Evolutionary conservation across 2,797 vertebrate genomes (phyloP), one percentile per base, ranked within the genome.

Genomic region (Lacerta bilineata): DNA sequence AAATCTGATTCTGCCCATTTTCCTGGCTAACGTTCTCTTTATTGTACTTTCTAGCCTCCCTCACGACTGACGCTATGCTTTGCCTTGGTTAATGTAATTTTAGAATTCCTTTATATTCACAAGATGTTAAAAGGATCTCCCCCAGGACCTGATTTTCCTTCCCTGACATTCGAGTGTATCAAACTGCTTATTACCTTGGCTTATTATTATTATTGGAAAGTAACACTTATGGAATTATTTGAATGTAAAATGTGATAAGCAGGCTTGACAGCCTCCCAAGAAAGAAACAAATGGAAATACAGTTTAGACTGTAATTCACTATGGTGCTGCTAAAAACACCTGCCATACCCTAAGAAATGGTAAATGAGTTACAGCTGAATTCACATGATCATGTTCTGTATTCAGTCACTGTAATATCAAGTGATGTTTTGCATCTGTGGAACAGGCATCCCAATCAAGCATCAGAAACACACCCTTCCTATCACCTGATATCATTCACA

Each of bases 51-150:
- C 86, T 75, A 50, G 88, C 0, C 0, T 74, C 39, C 80, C 77
- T 72, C 77, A 29, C 55, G 61, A 80, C 17, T 80, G 59, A 74
- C 25, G 84, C 79, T 78, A 23, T 83, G 75, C 78, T 83, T 83
- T 74, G 90, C 83, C 92, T 92, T 83, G 83, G 64, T 89, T 93
- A 87, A 94, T 85, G 91, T 87, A 92, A 95, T 94, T 86, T 91
- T 80, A 95, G 87, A 93, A 80, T 59, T 92, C 72, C 46, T 92
- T 80, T 91, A 86, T 88, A 95, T 80, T 93, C 89, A 88, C 90
- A 93, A 93, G 43, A 36, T 89, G 90, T 92, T 88, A 93, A 89
- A 95, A 29, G 90, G 94, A 94, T 91, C 84, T 88, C 55, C 89
- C 87, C 46, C 87, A 93, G 90, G 29, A 91, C 83, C 64, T 91